Percentiles rank a stretch among this genome's conserved stretches.
Evolutionary conservation across 2,113 vertebrate species (phyloP).

Genomic region (Ranitomeya imitator): DNA sequence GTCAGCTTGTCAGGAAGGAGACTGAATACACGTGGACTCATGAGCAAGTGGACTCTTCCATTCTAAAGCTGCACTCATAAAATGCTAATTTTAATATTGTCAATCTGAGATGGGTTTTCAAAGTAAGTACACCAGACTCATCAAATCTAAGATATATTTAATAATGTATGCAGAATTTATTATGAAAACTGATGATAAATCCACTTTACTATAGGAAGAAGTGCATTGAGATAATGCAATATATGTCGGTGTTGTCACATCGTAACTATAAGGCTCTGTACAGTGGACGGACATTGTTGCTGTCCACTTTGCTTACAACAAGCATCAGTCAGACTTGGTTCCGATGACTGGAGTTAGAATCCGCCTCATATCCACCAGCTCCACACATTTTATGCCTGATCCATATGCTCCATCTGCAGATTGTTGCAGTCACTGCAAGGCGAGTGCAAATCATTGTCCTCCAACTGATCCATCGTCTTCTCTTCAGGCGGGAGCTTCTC

Average conservation of each 20-base stretch:
- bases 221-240: background rate
- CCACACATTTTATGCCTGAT: background rate
- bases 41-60: no score
- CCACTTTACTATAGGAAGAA: background rate
- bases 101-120: no score
- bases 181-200: no score
- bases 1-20: no score
- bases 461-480: constrained; percentile 51
- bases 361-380: no score
- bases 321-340: background rate
- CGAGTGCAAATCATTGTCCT: constrained; percentile 56
- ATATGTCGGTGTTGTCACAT: background rate
- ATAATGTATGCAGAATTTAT: no score
- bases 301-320: background rate
- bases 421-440: constrained; percentile 55
- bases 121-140: no score
- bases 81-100: no score
- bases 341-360: background rate
- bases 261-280: background rate
- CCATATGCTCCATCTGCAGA: constrained; percentile 63
- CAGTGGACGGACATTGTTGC: background rate
- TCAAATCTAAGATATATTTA: no score
- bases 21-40: no score
- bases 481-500: constrained; percentile 58
- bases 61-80: no score